phyloP scores from a whole-genome alignment of 1,140 invertebrate species.

The Caerostris extrusa region DNA sequence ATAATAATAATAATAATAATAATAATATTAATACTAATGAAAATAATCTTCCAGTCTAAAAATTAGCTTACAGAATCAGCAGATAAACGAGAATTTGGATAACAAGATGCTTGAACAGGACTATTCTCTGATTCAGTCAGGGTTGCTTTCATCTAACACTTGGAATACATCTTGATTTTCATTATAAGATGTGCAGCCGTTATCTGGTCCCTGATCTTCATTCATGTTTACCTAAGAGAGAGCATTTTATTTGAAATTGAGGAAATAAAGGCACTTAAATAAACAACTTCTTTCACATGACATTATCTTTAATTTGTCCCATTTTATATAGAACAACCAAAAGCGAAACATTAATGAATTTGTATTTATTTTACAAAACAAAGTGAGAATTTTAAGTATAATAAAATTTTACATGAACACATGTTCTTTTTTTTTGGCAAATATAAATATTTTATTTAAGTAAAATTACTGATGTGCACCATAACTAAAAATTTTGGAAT shows the following conservation, averaged over 20 bases:
- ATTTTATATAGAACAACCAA: too few relatives aligned
- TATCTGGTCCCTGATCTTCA: conserved; percentile 47
- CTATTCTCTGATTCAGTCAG: conserved; percentile 66
- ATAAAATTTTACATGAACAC: too few relatives aligned
- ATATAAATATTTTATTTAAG: too few relatives aligned
- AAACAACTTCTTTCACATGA: not conserved
- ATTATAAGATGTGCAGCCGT: conserved; percentile 35
- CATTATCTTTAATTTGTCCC: too few relatives aligned
- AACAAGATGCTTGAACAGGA: conserved; percentile 52
- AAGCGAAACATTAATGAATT: too few relatives aligned
- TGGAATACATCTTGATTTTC: conserved; percentile 71
- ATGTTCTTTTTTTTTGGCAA: too few relatives aligned
- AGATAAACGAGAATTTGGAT: conserved; percentile 67
- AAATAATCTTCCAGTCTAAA: not conserved
- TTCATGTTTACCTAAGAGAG: conserved; percentile 46
- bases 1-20: too few relatives aligned
- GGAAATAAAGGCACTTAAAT: not conserved
- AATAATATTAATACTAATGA: too few relatives aligned
- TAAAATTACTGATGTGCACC: too few relatives aligned
- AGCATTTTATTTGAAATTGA: not conserved
- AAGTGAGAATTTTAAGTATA: too few relatives aligned
- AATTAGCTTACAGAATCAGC: conserved; percentile 63
- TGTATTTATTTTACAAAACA: too few relatives aligned
- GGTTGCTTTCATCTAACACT: conserved; percentile 57
- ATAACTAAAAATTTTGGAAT: too few relatives aligned